Conservation (phyloP, 2,797 vertebrate genomes). For the Ctenopoma kingsleyae region DNA sequence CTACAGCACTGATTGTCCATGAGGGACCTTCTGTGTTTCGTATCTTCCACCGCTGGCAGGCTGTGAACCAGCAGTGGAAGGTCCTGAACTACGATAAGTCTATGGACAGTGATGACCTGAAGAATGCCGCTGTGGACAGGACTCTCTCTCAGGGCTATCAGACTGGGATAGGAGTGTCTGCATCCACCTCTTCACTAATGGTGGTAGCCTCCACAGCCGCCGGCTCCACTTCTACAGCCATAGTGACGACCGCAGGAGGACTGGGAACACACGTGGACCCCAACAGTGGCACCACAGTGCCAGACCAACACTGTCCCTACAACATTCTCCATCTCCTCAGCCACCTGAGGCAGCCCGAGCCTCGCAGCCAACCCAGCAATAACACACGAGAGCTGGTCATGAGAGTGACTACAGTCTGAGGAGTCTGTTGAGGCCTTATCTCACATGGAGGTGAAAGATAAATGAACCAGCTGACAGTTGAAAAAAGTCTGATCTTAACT, state of each 20-base stretch:
- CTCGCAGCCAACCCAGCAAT: slow-evolving; percentile 86
- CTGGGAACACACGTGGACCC: slow-evolving; percentile 67
- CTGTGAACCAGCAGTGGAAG: slow-evolving; percentile 99
- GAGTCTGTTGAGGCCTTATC: slow-evolving; percentile 83
- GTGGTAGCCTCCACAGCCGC: slow-evolving; percentile 85
- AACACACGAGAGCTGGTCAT: slow-evolving; percentile 98
- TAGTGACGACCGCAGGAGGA: slow-evolving; percentile 56
- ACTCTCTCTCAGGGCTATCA: slow-evolving; percentile 84
- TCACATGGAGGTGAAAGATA: slow-evolving; percentile 52
- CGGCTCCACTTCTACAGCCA: slow-evolving; percentile 76
- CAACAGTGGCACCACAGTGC: slow-evolving; percentile 81
- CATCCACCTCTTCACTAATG: slow-evolving; percentile 90
- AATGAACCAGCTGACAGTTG: slow-evolving; percentile 61
- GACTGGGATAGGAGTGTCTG: slow-evolving; percentile 87
- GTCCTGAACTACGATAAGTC: slow-evolving; percentile 98
- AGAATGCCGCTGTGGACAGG: slow-evolving; percentile 86
- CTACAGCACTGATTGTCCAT: slow-evolving; percentile 93
- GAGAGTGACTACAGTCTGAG: slow-evolving; percentile 98
- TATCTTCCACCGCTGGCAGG: slow-evolving; percentile 99
- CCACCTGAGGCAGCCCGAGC: slow-evolving; percentile 92
- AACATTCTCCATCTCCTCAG: slow-evolving; percentile 97
- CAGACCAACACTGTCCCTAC: slow-evolving; percentile 97
- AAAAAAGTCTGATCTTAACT: slow-evolving; percentile 56
- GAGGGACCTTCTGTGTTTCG: slow-evolving; percentile 98
- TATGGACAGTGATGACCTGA: slow-evolving; percentile 93